A percentile compares a stretch with the other conserved stretches of the same genome.
Evolutionary conservation across 2,797 vertebrate genomes (phyloP).

Genomic region (Nasua narica): DNA sequence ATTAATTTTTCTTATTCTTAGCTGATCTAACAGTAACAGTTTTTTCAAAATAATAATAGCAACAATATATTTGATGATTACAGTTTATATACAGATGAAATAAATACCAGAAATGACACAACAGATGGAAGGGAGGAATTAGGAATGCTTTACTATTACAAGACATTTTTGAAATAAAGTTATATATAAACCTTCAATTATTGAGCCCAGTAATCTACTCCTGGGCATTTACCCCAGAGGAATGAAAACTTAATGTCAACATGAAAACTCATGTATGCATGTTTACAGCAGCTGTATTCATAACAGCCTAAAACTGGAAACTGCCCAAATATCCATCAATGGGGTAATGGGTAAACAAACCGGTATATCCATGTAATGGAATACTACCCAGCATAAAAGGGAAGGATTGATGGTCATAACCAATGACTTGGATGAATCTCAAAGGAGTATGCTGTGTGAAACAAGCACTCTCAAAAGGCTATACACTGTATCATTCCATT

Average conservation of each 20-base stretch:
- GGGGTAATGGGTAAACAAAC: background rate
- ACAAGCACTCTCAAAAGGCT: background rate
- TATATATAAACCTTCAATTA: background rate
- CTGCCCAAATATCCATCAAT: background rate
- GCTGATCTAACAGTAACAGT: background rate
- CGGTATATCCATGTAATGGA: background rate
- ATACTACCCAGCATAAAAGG: background rate
- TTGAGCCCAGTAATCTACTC: background rate
- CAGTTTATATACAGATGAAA: background rate
- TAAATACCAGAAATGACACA: background rate
- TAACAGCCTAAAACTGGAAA: background rate
- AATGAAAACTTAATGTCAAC: background rate
- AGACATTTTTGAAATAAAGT: background rate
- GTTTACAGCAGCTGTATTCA: background rate
- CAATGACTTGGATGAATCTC: background rate
- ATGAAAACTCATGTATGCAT: background rate
- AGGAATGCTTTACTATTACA: background rate
- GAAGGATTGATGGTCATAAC: background rate
- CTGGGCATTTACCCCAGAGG: background rate
- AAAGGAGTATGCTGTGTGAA: background rate
- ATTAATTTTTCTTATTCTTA: background rate
- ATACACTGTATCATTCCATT: background rate
- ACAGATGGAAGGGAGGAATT: background rate
- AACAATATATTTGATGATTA: background rate
- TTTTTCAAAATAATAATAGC: background rate